Conservation (phyloP, 1,140 invertebrate species). For the Zelostemma sp. region DNA sequence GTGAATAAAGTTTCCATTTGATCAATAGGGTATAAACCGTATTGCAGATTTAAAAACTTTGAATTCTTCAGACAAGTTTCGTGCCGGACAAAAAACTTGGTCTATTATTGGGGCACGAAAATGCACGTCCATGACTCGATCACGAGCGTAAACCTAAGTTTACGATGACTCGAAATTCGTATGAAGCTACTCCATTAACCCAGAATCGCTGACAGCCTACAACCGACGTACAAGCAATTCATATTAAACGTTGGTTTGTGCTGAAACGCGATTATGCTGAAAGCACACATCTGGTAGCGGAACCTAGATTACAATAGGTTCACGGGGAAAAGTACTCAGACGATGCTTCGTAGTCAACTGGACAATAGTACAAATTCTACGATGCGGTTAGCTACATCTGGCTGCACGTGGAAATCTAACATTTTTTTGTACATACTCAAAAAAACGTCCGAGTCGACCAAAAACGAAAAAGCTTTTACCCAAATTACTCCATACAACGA, state of each 20-base stretch:
- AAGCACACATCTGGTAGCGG: constrained; percentile 23
- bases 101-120: neutral
- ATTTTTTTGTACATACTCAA: neutral
- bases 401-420: neutral
- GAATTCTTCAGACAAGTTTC: too few species aligned
- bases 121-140: constrained; percentile 1
- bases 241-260: constrained; percentile 31
- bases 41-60: too few species aligned
- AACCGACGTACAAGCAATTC: constrained; percentile 31
- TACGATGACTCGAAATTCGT: constrained; percentile 24
- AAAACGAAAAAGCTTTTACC: too few species aligned
- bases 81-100: too few species aligned
- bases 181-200: constrained; percentile 30
- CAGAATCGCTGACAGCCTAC: constrained; percentile 37
- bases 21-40: too few species aligned
- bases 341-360: constrained; percentile 7
- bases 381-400: constrained; percentile 17
- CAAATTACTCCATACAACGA: too few species aligned
- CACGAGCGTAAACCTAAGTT: constrained; percentile 20
- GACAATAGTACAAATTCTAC: constrained; percentile 14
- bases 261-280: constrained; percentile 30
- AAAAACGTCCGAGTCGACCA: neutral
- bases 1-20: too few species aligned
- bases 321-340: constrained; percentile 21
- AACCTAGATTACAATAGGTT: constrained; percentile 24